Base-by-base conservation (phyloP, 35 echinoderm and acorn worm species). In the Heliocidaris erythrogramma region DNA sequence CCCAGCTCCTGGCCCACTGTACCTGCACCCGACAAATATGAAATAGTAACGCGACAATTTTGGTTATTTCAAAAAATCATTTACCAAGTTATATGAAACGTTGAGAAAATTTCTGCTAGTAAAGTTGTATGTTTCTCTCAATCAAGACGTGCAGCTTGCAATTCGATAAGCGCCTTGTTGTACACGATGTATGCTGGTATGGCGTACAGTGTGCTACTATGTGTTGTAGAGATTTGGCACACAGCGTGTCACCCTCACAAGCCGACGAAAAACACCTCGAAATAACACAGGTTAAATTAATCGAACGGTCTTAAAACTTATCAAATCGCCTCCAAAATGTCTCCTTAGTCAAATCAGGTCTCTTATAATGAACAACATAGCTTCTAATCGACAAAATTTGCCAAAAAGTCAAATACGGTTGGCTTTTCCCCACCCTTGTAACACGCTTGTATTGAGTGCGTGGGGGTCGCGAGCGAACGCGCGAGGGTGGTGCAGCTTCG, bases 361-460 rank as follows among this genome's bases (percentile, higher is more conserved):
- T 47, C 29, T 5, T 47, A 18, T 89, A n/a, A 42, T 32, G 31
- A 32, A 89, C 29, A 0, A 32, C 5, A 31, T 18, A 31, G 14
- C 30, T 48, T 16, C 14, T 48, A n/a, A 89, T 13, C 47, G 29
- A 32, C 32, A 42, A 47, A 47, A 47, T 89, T 31, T 14, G 31
- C 14, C 31, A 32, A 48, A 89, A 42, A 89, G 87, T 89, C 87
- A 9, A 89, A 47, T 14, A 17, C 13, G 87, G 29, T 5, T 89
- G 12, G 87, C 87, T 32, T 48, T 89, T 48, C 87, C 87, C 87
- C 87, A 89, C 87, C 87, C 87, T 47, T 17, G 87, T 89, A 48
- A 31, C 16, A 4, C 47, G 31, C 31, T 13, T 16, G 87, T 47
- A 89, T 30, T 0, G 87, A 24, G 32, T 48, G 47, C 87, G 87